These are phyloP conservation scores for Sisyra terminalis DNA, from an alignment of 2,888 invertebrate genomes.

Conservation along the genomic window DNA sequence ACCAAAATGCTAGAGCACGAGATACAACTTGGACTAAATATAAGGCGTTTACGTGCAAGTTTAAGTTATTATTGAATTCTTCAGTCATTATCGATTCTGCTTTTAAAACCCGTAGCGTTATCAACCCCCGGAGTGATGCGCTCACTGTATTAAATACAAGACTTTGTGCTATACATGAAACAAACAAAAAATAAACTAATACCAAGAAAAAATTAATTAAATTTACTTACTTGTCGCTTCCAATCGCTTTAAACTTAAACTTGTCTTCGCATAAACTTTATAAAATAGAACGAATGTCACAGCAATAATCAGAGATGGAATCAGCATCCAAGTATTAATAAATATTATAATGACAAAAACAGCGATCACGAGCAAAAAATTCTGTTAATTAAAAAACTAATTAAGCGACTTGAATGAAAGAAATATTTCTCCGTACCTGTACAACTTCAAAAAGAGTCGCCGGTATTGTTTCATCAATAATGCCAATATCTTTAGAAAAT, in stretches of 20 bases:
- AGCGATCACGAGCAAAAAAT: slow-evolving; percentile 22
- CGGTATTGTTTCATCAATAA: slow-evolving; percentile 58
- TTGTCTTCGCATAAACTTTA: slow-evolving; percentile 45
- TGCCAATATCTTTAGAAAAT: slow-evolving; percentile 71
- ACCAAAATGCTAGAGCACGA: slow-evolving; percentile 45
- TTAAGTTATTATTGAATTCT: slow-evolving; percentile 36
- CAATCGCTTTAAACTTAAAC: slow-evolving; percentile 50
- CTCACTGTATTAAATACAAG: slow-evolving; percentile 72
- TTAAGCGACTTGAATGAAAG: no score
- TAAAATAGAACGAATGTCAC: slow-evolving; percentile 44
- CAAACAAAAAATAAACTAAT: no score
- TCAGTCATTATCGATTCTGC: slow-evolving; percentile 44
- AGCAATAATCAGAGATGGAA: slow-evolving; percentile 32
- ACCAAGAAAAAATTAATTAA: background rate
- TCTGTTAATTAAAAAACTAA: no score
- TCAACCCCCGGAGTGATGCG: slow-evolving; percentile 60
- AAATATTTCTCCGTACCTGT: slow-evolving; percentile 30
- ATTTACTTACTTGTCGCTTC: slow-evolving; percentile 45
- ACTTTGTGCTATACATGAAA: slow-evolving; percentile 43
- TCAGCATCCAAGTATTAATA: slow-evolving; percentile 31
- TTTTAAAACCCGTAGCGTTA: slow-evolving; percentile 62
- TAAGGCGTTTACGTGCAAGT: slow-evolving; percentile 48
- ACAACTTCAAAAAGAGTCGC: slow-evolving; percentile 44
- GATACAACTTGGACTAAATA: slow-evolving; percentile 46
- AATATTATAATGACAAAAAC: slow-evolving; percentile 35